These are phyloP conservation scores for Idaea aversata DNA, from an alignment of 2,888 invertebrate species.

Conservation along the genomic window DNA sequence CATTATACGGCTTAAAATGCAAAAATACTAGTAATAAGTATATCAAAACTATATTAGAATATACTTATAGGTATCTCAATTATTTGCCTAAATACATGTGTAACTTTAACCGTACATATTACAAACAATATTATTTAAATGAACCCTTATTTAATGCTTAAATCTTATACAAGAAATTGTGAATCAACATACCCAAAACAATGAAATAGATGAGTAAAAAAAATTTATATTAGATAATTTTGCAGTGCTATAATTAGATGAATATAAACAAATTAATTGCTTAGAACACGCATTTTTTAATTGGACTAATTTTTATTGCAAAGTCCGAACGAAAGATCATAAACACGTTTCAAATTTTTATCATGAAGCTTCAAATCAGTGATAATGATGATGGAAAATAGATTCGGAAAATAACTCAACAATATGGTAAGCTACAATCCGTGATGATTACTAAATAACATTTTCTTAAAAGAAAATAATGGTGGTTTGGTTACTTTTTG, in stretches of 20 bases:
- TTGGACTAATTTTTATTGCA: neutral
- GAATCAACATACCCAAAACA: neutral
- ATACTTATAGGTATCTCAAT: neutral
- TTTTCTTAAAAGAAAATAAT: neutral
- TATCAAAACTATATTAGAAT: neutral
- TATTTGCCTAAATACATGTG: neutral
- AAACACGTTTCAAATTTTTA: neutral
- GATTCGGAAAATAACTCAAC: neutral
- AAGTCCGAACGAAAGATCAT: neutral
- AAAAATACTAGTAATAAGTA: neutral
- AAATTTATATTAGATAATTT: neutral
- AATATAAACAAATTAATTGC: neutral
- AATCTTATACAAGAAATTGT: conserved; percentile 1
- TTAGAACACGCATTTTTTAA: no score
- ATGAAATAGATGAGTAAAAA: neutral
- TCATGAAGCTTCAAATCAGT: neutral
- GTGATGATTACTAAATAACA: neutral
- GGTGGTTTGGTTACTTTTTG: neutral
- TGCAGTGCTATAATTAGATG: neutral
- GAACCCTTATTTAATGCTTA: neutral
- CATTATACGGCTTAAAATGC: neutral
- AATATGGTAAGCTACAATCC: neutral
- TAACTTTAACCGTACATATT: conserved; percentile 1
- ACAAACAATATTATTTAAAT: neutral
- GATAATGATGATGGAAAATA: neutral